These are phyloP conservation scores for Gari tellinella DNA, from an alignment of 2,888 invertebrate species.

Conservation along the genomic window DNA sequence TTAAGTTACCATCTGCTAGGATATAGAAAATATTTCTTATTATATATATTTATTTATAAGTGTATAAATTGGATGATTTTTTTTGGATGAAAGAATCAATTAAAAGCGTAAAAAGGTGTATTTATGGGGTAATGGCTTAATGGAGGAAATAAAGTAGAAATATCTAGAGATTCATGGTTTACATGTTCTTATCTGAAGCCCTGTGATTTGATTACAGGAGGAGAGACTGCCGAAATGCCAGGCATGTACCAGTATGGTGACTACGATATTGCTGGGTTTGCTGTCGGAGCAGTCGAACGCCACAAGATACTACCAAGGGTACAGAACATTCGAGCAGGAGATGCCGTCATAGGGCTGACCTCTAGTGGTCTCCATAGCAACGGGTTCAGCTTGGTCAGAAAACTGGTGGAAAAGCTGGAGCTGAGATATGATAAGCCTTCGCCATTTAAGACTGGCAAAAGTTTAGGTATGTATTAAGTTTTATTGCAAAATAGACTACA, in stretches of 20 bases:
- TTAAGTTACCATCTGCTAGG: too few species aligned
- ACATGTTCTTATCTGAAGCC: too few species aligned
- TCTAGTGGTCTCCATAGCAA: constrained; percentile 97
- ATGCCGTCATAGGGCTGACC: constrained; percentile 93
- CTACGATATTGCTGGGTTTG: constrained; percentile 98
- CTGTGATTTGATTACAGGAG: constrained; percentile 88
- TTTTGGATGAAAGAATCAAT: too few species aligned
- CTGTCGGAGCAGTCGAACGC: constrained; percentile 96
- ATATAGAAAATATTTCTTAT: too few species aligned
- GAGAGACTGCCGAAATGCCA: constrained; percentile 94
- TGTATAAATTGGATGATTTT: too few species aligned
- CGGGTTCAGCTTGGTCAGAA: constrained; percentile 95
- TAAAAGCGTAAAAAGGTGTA: too few species aligned
- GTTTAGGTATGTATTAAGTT: constrained; percentile 87
- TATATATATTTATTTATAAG: too few species aligned
- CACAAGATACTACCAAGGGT: constrained; percentile 89
- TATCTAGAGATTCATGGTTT: too few species aligned
- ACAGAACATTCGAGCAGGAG: constrained; percentile 88
- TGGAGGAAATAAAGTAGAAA: too few species aligned
- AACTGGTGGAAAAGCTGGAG: constrained; percentile 89
- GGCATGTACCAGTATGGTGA: constrained; percentile 94
- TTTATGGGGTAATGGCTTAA: too few species aligned
- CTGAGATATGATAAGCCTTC: constrained; percentile 90
- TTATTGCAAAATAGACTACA: too few species aligned
- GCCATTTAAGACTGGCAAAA: constrained; percentile 88